Percentiles rank a stretch among this genome's conserved stretches.
Conservation (phyloP, 2,113 vertebrate species). For the Xiphophorus hellerii region DNA sequence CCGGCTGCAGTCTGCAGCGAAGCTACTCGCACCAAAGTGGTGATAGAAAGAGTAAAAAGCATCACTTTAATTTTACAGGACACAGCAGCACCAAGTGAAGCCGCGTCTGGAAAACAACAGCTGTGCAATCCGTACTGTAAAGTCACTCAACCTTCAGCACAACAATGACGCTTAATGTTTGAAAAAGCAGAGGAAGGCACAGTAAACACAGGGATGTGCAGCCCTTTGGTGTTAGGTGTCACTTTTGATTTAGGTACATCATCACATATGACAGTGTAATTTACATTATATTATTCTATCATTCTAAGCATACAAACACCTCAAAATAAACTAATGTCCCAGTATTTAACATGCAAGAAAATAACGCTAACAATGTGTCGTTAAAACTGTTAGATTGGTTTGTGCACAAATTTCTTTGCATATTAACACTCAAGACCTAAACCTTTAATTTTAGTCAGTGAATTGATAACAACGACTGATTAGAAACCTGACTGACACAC, state of each 20-base stretch:
- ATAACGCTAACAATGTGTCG: not conserved
- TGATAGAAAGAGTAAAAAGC: slow-evolving; percentile 59
- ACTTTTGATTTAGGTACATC: slow-evolving; percentile 2
- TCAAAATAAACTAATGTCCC: not conserved
- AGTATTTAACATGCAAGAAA: not conserved
- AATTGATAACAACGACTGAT: not conserved
- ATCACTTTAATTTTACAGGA: slow-evolving; percentile 69
- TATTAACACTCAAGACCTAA: not conserved
- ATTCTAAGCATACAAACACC: not conserved
- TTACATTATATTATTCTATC: not conserved
- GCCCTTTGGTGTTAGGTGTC: slow-evolving; percentile 15
- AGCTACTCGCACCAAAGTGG: slow-evolving; percentile 52
- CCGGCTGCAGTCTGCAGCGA: slow-evolving; percentile 51
- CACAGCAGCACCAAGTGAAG: slow-evolving; percentile 47
- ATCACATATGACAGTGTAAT: not conserved
- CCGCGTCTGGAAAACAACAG: slow-evolving; percentile 55
- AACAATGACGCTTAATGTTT: slow-evolving; percentile 40
- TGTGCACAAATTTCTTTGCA: not conserved
- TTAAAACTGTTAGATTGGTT: not conserved
- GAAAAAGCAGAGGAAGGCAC: slow-evolving; percentile 29
- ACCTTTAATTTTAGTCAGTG: not conserved
- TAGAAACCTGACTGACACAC: not conserved
- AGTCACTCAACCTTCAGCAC: slow-evolving; percentile 26
- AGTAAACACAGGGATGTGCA: slow-evolving; percentile 49
- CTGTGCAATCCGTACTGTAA: slow-evolving; percentile 47